Base-by-base conservation (phyloP, 2,797 vertebrate species). In the Yasuhikotakia modesta region DNA sequence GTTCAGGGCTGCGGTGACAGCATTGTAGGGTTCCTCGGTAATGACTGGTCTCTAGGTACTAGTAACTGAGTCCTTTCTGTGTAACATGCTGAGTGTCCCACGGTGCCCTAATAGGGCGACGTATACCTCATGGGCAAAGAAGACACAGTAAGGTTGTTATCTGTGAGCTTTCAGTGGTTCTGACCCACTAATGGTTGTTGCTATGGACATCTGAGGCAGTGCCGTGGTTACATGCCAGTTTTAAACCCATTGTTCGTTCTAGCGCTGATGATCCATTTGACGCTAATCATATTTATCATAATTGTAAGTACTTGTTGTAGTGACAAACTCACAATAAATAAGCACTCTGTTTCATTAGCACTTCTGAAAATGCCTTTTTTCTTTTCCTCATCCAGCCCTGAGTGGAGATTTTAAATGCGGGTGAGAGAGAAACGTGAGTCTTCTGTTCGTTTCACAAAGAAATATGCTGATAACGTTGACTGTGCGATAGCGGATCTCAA, bases 1-100 rank as follows among this genome's bases (percentile, higher is more conserved):
- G 32, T 55, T 52, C 13, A 52, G 30, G 70, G 50, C 74, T 8
- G 22, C 4, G 24, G 43, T 19, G 55, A 46, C 17, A 30, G 55
- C 16, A n/a, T 78, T 69, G 61, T 50, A 32, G 45, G 52, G 53
- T 32, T 48, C 11, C 72, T 82, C 46, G 10, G 68, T 82, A 75
- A 82, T 81, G 80, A 78, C 73, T 70, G 69, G 68, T 61, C 72
- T 76, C 78, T 71, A 32, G 53, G 60, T 75, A 69, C 35, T 73
- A 68, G 57, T 79, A 81, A 82, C 60, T 79, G 32, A 76, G 39
- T 45, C 75, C 53, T 45, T 52, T 35, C 77, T 46, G 27, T 19
- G 24, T 61, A 55, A 70, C 63, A 32, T 65, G 43, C 71, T 73
- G 55, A 70, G 22, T 53, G 32, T 78, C 80, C 61, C 24, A 32